Evolutionary conservation across 2,113 vertebrate species (phyloP).

Genomic region (Brienomyrus brachyistius): DNA sequence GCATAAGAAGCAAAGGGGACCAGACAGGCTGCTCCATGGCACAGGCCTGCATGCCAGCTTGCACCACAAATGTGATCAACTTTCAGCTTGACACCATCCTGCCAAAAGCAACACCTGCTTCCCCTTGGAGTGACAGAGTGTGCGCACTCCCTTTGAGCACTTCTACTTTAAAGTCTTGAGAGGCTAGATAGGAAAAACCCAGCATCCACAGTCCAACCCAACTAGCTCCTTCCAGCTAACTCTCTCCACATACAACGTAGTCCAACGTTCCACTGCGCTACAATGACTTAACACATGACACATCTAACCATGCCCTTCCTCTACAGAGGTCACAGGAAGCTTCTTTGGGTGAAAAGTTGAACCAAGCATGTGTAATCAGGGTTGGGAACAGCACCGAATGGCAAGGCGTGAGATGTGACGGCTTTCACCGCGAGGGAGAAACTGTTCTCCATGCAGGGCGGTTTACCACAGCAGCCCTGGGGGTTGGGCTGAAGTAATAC

Average conservation of each 20-base stretch:
- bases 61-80: background rate
- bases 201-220: background rate
- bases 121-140: background rate
- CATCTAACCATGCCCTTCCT: background rate
- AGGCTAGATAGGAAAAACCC: slow-evolving; percentile 9
- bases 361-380: background rate
- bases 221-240: background rate
- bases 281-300: background rate
- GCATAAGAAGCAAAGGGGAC: background rate
- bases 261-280: background rate
- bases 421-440: background rate
- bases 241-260: background rate
- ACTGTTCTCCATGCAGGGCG: background rate
- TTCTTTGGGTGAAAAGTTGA: background rate
- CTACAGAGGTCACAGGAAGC: background rate
- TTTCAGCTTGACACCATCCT: background rate
- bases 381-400: background rate
- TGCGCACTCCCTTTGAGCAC: background rate
- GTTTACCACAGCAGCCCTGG: background rate
- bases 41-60: background rate
- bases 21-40: background rate
- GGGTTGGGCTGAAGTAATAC: slow-evolving; percentile 50
- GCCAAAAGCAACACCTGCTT: background rate
- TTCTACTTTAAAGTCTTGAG: background rate
- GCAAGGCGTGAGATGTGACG: background rate